Percentiles rank a stretch among this genome's conserved stretches.
These are phyloP conservation scores for Tribolium castaneum DNA, from an alignment of 1,140 invertebrate genomes.

Conservation along the genomic window DNA sequence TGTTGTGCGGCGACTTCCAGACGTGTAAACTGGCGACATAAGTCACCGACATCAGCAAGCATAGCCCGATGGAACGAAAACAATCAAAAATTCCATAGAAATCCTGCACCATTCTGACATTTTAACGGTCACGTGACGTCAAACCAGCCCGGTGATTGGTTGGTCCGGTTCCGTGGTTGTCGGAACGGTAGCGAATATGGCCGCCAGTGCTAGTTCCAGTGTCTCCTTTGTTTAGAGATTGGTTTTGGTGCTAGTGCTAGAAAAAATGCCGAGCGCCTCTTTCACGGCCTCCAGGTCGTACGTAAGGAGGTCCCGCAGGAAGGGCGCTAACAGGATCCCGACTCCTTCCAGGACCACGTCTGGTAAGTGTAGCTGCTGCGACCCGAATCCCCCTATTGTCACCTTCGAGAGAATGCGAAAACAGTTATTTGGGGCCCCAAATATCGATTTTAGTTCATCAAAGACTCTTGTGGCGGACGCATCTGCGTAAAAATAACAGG, in stretches of 20 bases:
- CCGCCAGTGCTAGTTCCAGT: slow-evolving; percentile 72
- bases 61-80: slow-evolving; percentile 69
- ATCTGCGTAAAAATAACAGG: slow-evolving; percentile 48
- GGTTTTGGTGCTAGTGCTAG: slow-evolving; percentile 59
- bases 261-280: slow-evolving; percentile 89
- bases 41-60: slow-evolving; percentile 76
- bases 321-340: slow-evolving; percentile 82
- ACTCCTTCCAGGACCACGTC: slow-evolving; percentile 81
- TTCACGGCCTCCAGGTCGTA: slow-evolving; percentile 89
- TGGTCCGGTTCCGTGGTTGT: slow-evolving; percentile 45
- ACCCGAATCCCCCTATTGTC: slow-evolving; percentile 8
- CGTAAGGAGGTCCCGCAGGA: slow-evolving; percentile 85
- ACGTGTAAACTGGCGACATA: slow-evolving; percentile 88
- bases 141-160: slow-evolving; percentile 52
- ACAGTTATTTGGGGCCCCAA: not conserved
- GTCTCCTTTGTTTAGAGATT: slow-evolving; percentile 73
- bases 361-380: slow-evolving; percentile 66
- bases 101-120: slow-evolving; percentile 65
- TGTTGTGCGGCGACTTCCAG: slow-evolving; percentile 79
- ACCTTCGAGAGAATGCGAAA: slow-evolving; percentile 2
- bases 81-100: slow-evolving; percentile 59
- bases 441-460: not conserved
- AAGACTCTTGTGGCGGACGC: no score
- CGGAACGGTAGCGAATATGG: slow-evolving; percentile 70
- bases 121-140: slow-evolving; percentile 60